phyloP scores from a whole-genome alignment of 2,797 vertebrate species.

The Scolopax bukidnonensis region DNA sequence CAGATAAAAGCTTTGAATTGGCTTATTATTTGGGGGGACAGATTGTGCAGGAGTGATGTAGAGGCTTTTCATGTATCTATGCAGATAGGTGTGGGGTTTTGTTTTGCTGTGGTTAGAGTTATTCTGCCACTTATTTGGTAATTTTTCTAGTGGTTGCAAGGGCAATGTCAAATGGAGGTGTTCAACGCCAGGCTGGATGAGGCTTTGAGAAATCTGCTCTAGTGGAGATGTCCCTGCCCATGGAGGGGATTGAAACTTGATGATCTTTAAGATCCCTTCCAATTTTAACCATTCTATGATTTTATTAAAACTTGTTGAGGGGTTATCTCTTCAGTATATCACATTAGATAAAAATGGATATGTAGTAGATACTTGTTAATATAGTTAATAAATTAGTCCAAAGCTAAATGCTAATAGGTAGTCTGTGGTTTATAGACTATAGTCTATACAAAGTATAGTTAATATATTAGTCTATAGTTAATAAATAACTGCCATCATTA shows the following conservation, averaged over 20 bases:
- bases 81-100: fast-evolving
- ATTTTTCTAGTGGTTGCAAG: background rate
- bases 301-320: background rate
- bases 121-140: background rate
- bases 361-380: background rate
- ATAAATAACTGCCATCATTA: background rate
- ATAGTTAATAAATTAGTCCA: background rate
- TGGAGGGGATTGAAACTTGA: too few species aligned
- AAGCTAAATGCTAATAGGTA: background rate
- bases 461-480: background rate
- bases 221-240: too few species aligned
- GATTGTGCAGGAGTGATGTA: background rate
- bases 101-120: background rate
- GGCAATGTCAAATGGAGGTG: background rate
- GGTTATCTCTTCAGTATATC: background rate
- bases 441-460: background rate
- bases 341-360: background rate
- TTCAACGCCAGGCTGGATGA: too few species aligned
- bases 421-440: background rate
- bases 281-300: too few species aligned
- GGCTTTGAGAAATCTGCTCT: too few species aligned
- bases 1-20: background rate
- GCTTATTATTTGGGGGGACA: background rate
- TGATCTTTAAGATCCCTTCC: too few species aligned
- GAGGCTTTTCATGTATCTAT: background rate